Evolutionary conservation across 2,888 invertebrate genomes (phyloP), one percentile per base, ranked within the genome.

Genomic region (Balanococcus diminutus): DNA sequence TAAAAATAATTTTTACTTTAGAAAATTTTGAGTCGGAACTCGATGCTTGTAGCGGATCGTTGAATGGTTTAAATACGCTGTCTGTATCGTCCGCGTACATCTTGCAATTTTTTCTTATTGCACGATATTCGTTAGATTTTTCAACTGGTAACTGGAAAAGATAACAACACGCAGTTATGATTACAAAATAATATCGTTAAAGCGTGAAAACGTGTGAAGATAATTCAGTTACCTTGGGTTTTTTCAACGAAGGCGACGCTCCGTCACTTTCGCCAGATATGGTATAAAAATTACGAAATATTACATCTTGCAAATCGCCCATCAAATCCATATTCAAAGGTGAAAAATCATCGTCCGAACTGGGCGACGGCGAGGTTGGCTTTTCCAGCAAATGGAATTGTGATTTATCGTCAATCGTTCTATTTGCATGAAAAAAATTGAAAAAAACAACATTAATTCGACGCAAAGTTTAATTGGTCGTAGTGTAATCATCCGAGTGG

Each of bases 231-330:
- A 72, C 75, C 36, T 79, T 36, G 8, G 75, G 36, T 79, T 67
- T 67, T 28, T 79, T 79, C 36, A 79, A 14, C 36, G 75, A 79
- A 32, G 75, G 36, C n/a, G 85, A 22, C 3, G 72, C 42, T 22
- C 75, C 46, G 22, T 85, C 85, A 31, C 39, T 79, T 79, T 85
- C 85, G 46, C 42, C 31, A 6, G 85, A 39, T 25, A 67, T 46
- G 39, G 85, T 85, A 72, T 79, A 79, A 84, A 75, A 87, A 84
- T 85, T 86, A 25, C 87, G 86, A 87, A 92, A 92, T 87, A 93
- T 90, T 72, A 93, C 91, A 89, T 93, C 92, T 88, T 92, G 91
- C 88, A 93, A 91, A 90, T 95, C 95, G 88, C 93, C 92, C 91
- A 94, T 92, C 86, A 94, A 90, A 89, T 93, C 93, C 89, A 93